Base-by-base conservation (phyloP, 2,797 vertebrate species). In the Rhadinocentrus ornatus region DNA sequence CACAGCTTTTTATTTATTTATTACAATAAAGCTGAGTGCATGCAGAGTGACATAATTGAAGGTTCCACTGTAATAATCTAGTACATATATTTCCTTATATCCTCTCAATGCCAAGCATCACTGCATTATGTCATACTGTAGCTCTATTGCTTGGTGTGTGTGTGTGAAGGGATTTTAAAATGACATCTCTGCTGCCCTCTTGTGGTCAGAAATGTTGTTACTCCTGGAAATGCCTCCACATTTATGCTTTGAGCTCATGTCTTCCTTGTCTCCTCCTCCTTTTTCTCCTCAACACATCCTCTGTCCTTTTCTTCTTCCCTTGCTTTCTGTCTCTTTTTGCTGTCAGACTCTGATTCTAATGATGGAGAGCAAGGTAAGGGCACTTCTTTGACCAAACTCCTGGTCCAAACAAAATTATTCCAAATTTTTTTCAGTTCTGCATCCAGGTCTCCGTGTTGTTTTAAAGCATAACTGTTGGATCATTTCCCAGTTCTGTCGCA, bases 341-440 rank as follows among this genome's bases (percentile, higher is more conserved):
- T 77, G 84, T 93, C 94, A 96, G 97, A 96, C 84, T 93, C 94
- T 91, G 94, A 95, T 76, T 94, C 94, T 93, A 95, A 91, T 87
- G 90, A 92, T 61, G 93, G 90, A 73, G 90, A 92, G 22, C 93
- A 95, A 96, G 97, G 97, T 97, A 96, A 96, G 96, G 85, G 54
- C 53, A 11, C 56, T 46, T 81, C 57, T 53, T 56, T 66, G 69
- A 72, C 69, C 31, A 67, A 27, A 27, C 29, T 52, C 3, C 46
- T 46, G n/a, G 34, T 15, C 6, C 3, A 10, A 0, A 37, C 34
- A 48, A 13, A 54, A 26, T 50, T 2, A 24, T 2, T 50, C 20
- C 0, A 9, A 18, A 3, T 18, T 11, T 18, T 57, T 41, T 70
- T 64, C 32, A 34, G 27, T 65, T 65, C 44, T 74, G 67, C 75